Conservation (phyloP, 1,140 invertebrate genomes). For the Andrena cerasifolii region DNA sequence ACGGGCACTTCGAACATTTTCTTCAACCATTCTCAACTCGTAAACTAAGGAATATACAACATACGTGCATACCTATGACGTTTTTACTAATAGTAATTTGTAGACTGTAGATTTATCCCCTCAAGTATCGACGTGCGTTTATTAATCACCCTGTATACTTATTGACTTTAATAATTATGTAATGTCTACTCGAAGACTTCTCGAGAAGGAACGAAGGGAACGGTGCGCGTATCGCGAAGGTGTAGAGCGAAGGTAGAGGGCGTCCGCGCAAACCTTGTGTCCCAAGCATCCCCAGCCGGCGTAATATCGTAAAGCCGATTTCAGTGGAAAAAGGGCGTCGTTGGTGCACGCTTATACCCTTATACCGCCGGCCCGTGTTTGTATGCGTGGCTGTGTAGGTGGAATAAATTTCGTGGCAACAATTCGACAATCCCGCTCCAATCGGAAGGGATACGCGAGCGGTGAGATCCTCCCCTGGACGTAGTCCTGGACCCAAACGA, state of each 20-base stretch:
- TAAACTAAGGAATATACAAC: no score
- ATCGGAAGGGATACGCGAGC: constrained; percentile 58
- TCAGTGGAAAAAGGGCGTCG: constrained; percentile 56
- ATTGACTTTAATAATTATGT: no score
- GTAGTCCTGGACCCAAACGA: constrained; percentile 64
- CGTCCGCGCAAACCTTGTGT: constrained; percentile 62
- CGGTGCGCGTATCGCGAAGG: constrained; percentile 4
- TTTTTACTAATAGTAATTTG: no score
- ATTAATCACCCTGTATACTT: no score
- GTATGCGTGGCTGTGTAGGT: constrained; percentile 54
- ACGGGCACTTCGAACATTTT: no score
- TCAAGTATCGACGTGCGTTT: no score
- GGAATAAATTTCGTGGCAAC: constrained; percentile 74
- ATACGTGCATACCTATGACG: no score
- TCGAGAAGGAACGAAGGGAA: no score
- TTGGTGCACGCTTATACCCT: constrained; percentile 41
- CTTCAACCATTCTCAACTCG: no score
- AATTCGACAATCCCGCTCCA: constrained; percentile 70
- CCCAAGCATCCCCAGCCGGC: constrained; percentile 37
- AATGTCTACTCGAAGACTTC: no score
- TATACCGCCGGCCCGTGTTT: constrained; percentile 32
- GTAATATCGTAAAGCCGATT: constrained; percentile 74
- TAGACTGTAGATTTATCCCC: no score
- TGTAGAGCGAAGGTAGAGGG: constrained; percentile 40
- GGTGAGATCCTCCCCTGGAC: constrained; percentile 35